phyloP scores from a whole-genome alignment of 1,140 invertebrate genomes.

The Zaprionus camerounensis region DNA sequence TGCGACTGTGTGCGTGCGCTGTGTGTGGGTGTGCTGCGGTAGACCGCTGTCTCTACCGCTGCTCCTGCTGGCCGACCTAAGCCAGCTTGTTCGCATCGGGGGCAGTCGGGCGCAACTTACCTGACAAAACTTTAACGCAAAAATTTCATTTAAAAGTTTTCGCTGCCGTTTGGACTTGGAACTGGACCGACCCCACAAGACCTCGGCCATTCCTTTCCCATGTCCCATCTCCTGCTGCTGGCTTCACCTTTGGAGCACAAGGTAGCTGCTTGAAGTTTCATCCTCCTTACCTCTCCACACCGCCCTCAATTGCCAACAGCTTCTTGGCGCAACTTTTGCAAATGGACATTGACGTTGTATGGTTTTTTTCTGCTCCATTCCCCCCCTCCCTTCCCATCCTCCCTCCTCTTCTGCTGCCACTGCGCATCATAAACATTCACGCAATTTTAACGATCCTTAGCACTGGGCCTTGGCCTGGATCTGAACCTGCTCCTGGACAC shows the following conservation, averaged over 20 bases:
- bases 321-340: conserved; percentile 74
- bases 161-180: conserved; percentile 42
- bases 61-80: conserved; percentile 59
- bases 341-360: conserved; percentile 78
- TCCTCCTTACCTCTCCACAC: not conserved
- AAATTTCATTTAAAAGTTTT: conserved; percentile 82
- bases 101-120: conserved; percentile 41
- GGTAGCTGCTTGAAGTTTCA: conserved; percentile 71
- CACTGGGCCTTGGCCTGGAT: conserved; percentile 25
- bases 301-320: conserved; percentile 30
- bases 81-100: conserved; percentile 54
- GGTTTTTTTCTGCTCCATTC: conserved; percentile 37
- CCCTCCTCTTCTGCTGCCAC: conserved; percentile 21
- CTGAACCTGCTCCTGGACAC: conserved; percentile 31
- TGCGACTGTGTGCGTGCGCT: not conserved
- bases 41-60: conserved; percentile 37
- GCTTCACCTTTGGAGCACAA: conserved; percentile 51
- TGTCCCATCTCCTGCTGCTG: not conserved
- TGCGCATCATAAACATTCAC: conserved; percentile 65
- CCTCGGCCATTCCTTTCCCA: too few species aligned
- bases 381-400: not conserved
- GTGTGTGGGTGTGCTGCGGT: conserved; percentile 40
- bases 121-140: conserved; percentile 81
- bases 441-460: conserved; percentile 49
- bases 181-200: conserved; percentile 3